phyloP scores from a whole-genome alignment of 2,113 vertebrate species.

The Haplochromis vanheusdeni region DNA sequence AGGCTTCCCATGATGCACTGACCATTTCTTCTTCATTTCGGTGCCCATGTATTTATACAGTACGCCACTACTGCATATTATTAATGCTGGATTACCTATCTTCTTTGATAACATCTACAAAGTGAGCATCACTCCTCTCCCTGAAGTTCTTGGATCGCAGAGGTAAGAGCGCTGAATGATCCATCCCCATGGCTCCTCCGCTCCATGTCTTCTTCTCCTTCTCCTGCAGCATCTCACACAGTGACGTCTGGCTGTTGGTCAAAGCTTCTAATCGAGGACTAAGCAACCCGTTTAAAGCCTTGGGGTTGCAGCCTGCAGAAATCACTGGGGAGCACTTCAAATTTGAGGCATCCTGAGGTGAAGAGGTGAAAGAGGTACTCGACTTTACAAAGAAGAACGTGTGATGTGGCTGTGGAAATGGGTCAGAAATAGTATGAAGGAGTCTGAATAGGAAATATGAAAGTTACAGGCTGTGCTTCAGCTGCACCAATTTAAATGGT shows the following conservation, averaged over 20 bases:
- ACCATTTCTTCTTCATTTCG: neutral
- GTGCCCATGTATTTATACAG: neutral
- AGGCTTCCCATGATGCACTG: neutral
- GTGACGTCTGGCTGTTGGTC: slow-evolving; percentile 88
- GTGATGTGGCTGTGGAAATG: neutral
- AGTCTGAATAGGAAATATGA: neutral
- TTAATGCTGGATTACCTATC: slow-evolving; percentile 78
- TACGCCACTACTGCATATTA: neutral
- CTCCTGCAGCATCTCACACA: slow-evolving; percentile 93
- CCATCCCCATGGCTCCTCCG: slow-evolving; percentile 75
- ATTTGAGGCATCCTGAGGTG: slow-evolving; percentile 54
- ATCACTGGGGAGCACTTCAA: slow-evolving; percentile 69
- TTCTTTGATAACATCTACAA: slow-evolving; percentile 97
- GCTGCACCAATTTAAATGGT: neutral
- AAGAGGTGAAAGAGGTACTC: neutral
- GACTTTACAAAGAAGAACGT: slow-evolving; percentile 53
- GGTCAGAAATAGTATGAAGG: neutral
- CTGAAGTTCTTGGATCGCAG: slow-evolving; percentile 92
- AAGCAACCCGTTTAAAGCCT: slow-evolving; percentile 87
- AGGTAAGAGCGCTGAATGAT: slow-evolving; percentile 89
- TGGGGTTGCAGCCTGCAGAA: slow-evolving; percentile 69
- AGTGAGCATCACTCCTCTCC: slow-evolving; percentile 93
- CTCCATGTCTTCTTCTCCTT: slow-evolving; percentile 75
- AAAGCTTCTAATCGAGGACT: slow-evolving; percentile 82
- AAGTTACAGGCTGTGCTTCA: neutral